A percentile compares a stretch with the other conserved stretches of the same genome.
phyloP scores from a whole-genome alignment of 2,797 vertebrate genomes.

The Labeo calbasu region DNA sequence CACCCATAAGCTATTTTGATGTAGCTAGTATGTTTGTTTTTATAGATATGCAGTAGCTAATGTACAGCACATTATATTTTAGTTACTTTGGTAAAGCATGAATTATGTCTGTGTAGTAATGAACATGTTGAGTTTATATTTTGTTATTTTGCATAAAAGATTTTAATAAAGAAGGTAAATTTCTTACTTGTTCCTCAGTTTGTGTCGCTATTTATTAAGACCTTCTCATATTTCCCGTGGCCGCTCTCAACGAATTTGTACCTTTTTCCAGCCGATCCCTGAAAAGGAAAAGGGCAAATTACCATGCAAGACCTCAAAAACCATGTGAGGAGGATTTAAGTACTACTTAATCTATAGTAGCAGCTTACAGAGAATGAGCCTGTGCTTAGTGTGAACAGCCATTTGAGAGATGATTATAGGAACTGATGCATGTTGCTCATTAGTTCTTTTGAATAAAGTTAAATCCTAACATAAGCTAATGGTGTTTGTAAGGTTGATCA shows the following conservation, averaged over 20 bases:
- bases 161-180: not conserved
- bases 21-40: not conserved
- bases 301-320: not conserved
- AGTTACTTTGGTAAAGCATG: conserved; percentile 18
- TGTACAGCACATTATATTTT: conserved; percentile 5
- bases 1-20: not conserved
- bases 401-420: not conserved
- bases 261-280: conserved; percentile 78
- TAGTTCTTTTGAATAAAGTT: not conserved
- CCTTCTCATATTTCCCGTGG: conserved; percentile 94
- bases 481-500: not conserved
- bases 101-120: not conserved
- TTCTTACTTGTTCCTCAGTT: conserved; percentile 67
- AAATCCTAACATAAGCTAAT: not conserved
- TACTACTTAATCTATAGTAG: not conserved
- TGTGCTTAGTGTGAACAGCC: not conserved
- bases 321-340: not conserved
- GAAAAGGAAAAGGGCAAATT: conserved; percentile 35
- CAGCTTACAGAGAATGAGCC: not conserved
- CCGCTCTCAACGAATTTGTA: conserved; percentile 89
- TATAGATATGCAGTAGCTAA: not conserved
- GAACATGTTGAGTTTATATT: conserved; percentile 27
- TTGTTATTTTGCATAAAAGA: conserved; percentile 5
- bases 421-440: conserved; percentile 1
- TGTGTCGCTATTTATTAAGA: conserved; percentile 72